These are phyloP conservation scores for Micromussa lordhowensis DNA, from an alignment of 92 coral and sea anemone species.

Conservation along the genomic window DNA sequence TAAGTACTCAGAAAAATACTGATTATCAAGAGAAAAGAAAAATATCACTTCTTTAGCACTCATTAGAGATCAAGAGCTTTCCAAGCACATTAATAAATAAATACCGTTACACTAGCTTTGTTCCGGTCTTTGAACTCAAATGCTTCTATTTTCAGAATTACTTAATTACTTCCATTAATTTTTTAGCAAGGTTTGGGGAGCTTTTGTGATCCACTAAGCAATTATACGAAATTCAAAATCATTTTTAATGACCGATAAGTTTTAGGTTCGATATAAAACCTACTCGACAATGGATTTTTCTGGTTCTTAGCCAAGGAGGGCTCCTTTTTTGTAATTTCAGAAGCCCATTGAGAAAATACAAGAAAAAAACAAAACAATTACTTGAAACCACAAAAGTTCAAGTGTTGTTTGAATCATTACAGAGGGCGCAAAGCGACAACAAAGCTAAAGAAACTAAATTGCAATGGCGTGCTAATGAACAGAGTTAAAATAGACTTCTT, in stretches of 20 bases:
- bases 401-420: background rate
- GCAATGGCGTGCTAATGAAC: background rate
- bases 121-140: background rate
- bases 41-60: background rate
- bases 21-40: background rate
- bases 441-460: background rate
- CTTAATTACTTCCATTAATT: background rate
- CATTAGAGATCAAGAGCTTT: background rate
- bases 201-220: background rate
- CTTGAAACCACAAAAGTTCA: background rate
- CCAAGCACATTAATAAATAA: slow-evolving; percentile 10
- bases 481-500: background rate
- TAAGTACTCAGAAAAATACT: background rate
- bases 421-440: background rate
- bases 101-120: background rate
- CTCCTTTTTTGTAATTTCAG: background rate
- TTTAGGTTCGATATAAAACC: background rate
- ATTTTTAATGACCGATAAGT: background rate
- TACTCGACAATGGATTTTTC: background rate
- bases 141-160: background rate
- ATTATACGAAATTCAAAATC: background rate
- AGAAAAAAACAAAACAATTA: background rate
- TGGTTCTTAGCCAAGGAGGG: background rate
- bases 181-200: background rate
- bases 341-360: background rate